Base-by-base conservation (phyloP, 2,113 vertebrate genomes). In the Psittacus erithacus region DNA sequence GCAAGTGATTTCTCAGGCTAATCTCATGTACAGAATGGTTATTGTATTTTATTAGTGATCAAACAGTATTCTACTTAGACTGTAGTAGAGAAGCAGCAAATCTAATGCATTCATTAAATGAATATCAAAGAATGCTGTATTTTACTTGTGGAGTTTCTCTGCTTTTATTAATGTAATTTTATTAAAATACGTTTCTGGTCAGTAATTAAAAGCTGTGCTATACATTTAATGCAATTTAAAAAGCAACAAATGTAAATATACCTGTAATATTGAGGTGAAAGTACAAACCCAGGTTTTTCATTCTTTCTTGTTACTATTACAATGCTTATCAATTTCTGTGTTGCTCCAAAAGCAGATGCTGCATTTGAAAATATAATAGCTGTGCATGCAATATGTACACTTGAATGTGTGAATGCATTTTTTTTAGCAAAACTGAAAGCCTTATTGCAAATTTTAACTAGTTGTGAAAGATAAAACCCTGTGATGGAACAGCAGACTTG, bases 1-100 rank as follows among this genome's bases (percentile, higher is more conserved):
- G 50, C 39, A 49, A 96, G 71, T 85, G 80, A 94, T 92, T 93
- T 95, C 62, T 79, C 53, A 77, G 80, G 35, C 60, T 92, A 74
- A 67, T 96, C 94, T 97, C 80, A 60, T 86, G 95, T 93, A 68
- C 43, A 29, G 70, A 89, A 27, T 29, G 10, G 65, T 81, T 88
- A 92, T 39, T 94, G 55, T 89, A 57, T 90, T 95, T 95, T 85
- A 91, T 94, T 84, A 82, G 70, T 83, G 82, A 95, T 83, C 94
- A 86, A 62, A 73, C 17, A 29, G 55, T 62, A 63, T 70, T 91
- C 71, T 67, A 55, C 82, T 92, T 46, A 27, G 35, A 44, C 62
- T 53, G 6, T 33, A 55, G 43, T 43, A 38, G 38, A 82, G 80
- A 90, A 78, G 19, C 0, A 6, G 41, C 41, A 65, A 90, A 57